Percentiles rank a stretch among this genome's conserved stretches.
Evolutionary conservation across 2,888 invertebrate genomes (phyloP).

Genomic region (Pediacus dermestoides): DNA sequence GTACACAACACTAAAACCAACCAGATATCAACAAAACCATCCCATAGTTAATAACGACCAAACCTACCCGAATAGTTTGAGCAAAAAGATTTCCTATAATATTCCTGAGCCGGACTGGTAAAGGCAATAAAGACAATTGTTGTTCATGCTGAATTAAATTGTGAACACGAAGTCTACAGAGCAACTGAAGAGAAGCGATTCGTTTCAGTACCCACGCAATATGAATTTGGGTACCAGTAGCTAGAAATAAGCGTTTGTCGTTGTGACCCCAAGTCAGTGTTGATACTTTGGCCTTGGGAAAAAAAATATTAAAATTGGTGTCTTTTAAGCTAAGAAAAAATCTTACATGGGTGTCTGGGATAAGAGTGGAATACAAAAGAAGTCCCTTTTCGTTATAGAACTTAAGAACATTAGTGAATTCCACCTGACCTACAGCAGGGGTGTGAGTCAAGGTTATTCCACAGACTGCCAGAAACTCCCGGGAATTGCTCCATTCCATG

Average conservation of each 20-base stretch:
- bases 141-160: constrained; percentile 70
- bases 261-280: constrained; percentile 99
- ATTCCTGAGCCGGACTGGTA: constrained; percentile 83
- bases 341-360: constrained; percentile 61
- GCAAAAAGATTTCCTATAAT: constrained; percentile 83
- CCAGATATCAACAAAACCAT: background rate
- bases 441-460: constrained; percentile 50
- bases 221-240: constrained; percentile 86
- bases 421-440: constrained; percentile 42
- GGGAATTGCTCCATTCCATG: constrained; percentile 96
- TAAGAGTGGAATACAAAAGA: constrained; percentile 73
- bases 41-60: constrained; percentile 1
- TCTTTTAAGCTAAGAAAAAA: constrained; percentile 6
- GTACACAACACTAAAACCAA: constrained; percentile 81
- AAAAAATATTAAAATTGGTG: constrained; percentile 12
- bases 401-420: constrained; percentile 79
- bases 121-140: constrained; percentile 73
- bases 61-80: constrained; percentile 84
- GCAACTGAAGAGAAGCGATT: constrained; percentile 84
- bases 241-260: constrained; percentile 90
- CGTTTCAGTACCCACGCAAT: constrained; percentile 91
- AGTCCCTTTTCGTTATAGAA: constrained; percentile 86
- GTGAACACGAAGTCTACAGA: constrained; percentile 80
- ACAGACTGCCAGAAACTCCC: constrained; percentile 80
- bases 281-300: constrained; percentile 72